Evolutionary conservation across 2,113 vertebrate genomes (phyloP), one percentile per base, ranked within the genome.

Genomic region (Tringa solitaria): DNA sequence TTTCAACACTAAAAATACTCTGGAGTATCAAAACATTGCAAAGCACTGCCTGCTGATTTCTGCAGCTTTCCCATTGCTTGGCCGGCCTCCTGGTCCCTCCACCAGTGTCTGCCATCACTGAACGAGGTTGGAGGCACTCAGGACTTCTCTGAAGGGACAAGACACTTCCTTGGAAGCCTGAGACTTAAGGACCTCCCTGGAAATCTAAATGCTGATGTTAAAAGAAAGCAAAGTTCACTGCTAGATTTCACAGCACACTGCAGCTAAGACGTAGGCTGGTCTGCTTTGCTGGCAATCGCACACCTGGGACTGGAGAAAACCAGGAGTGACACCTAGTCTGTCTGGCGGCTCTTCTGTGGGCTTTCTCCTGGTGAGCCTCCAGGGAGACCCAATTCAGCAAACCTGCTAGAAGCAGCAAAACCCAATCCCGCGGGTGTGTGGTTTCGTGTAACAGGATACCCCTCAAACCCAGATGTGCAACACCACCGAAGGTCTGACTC

Each of bases 351-450:
- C 19, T 83, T 68, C 35, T 41, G 63, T 33, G 37, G n/a, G 11
- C 33, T 72, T 72, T 60, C 59, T 79, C 72, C 57, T 86, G 41
- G 46, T 20, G 4, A 90, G 81, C 41, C 87, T 94, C 79, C 43
- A n/a, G 61, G 51, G 87, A 93, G 39, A 83, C 56, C 23, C 48
- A 27, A 37, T 82, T 45, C 70, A 60, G 72, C 65, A 92, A 97
- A 97, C 96, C 37, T 32, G 78, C 93, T 96, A 96, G 97, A 96
- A 96, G 94, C 50, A 72, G 80, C 79, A 97, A 95, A 97, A 97
- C 78, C 78, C 94, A 26, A 33, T 85, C 90, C 27, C 1, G 14
- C 14, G 76, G 65, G 80, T 22, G 21, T 73, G 81, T 8, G 48
- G 86, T 78, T 84, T 89, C 7, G 0, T 92, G 96, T 95, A 94